Percentiles rank a stretch among this genome's conserved stretches.
Evolutionary conservation across 2,888 invertebrate genomes (phyloP).

Genomic region (Hypselothyrea guttata): DNA sequence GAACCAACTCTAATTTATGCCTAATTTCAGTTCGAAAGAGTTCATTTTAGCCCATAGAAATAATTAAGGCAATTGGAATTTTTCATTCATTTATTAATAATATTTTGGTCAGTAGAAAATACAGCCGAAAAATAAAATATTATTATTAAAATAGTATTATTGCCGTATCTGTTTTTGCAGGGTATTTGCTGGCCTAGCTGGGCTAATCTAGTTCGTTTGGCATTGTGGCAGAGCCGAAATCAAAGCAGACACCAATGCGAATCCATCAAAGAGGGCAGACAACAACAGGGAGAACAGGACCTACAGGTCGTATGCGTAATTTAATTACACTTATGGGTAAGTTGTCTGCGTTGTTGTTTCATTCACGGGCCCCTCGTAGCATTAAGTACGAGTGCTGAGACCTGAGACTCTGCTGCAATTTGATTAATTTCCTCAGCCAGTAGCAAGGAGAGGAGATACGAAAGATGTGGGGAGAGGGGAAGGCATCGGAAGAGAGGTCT

Average conservation of each 20-base stretch:
- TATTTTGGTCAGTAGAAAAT: no score
- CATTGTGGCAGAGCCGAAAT: slow-evolving; percentile 47
- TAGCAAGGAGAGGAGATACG: not conserved
- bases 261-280: not conserved
- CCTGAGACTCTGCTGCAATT: slow-evolving; percentile 33
- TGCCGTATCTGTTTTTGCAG: no score
- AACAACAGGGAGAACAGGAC: slow-evolving; percentile 23
- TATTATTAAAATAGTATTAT: no score
- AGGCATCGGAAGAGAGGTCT: not conserved
- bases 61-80: no score
- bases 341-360: slow-evolving; percentile 36
- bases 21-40: no score
- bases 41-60: no score
- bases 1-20: no score
- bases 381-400: slow-evolving; percentile 9
- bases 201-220: slow-evolving; percentile 62
- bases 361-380: slow-evolving; percentile 18
- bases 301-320: slow-evolving; percentile 44
- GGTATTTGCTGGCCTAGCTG: not conserved
- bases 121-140: no score
- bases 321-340: slow-evolving; percentile 65
- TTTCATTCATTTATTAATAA: no score
- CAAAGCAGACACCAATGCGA: slow-evolving; percentile 28
- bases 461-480: not conserved
- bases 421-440: slow-evolving; percentile 46